Percentiles rank a stretch among this genome's conserved stretches.
Conservation (phyloP, 1,140 invertebrate genomes). For the Leptoteleia sp. region DNA sequence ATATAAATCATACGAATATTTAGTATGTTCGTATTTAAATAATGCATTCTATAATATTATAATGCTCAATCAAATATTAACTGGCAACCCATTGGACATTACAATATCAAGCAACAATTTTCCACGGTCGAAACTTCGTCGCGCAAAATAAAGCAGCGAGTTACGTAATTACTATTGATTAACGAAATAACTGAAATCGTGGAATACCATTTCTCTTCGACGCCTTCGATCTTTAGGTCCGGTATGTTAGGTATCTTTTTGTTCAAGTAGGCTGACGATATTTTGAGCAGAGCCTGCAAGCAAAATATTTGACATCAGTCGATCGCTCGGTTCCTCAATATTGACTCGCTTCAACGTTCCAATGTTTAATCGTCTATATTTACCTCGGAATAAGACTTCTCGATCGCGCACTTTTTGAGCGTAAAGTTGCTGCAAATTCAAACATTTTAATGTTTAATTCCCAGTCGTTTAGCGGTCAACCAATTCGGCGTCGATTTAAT, state of each 20-base stretch:
- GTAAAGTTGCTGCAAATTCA: constrained; percentile 89
- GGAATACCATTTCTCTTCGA: constrained; percentile 92
- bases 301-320: constrained; percentile 9
- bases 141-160: background rate
- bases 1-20: too few relatives aligned
- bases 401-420: constrained; percentile 94
- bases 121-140: too few relatives aligned
- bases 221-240: constrained; percentile 92
- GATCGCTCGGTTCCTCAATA: background rate
- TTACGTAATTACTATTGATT: constrained; percentile 22
- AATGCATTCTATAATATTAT: too few relatives aligned
- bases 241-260: constrained; percentile 95
- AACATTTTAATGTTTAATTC: background rate
- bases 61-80: too few relatives aligned
- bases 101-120: too few relatives aligned
- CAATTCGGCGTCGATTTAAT: too few relatives aligned
- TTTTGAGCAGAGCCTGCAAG: constrained; percentile 91
- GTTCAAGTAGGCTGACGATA: constrained; percentile 93
- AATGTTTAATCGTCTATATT: constrained; percentile 20
- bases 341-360: background rate
- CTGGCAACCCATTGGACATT: too few relatives aligned
- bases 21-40: too few relatives aligned
- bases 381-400: constrained; percentile 97
- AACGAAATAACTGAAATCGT: constrained; percentile 14
- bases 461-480: too few relatives aligned